Evolutionary conservation across 1,140 invertebrate genomes (phyloP).

Genomic region (Diachasma alloeum): DNA sequence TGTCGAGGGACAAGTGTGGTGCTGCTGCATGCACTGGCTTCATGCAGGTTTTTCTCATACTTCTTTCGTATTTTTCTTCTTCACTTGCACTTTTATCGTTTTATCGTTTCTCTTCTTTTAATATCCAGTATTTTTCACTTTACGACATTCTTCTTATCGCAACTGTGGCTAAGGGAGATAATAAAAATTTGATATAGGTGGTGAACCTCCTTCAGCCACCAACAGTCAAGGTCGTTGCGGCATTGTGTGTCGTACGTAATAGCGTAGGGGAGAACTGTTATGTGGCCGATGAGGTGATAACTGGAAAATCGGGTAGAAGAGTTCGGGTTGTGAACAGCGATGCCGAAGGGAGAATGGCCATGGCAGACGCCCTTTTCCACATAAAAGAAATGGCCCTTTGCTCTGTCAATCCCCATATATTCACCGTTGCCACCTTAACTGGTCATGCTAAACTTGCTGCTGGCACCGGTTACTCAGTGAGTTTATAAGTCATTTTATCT

Average conservation of each 20-base stretch:
- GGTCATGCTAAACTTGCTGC: slow-evolving; percentile 84
- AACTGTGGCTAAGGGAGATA: background rate
- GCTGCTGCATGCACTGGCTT: slow-evolving; percentile 94
- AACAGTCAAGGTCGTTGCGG: slow-evolving; percentile 86
- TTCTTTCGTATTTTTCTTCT: background rate
- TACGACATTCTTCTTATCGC: slow-evolving; percentile 4
- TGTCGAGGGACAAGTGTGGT: slow-evolving; percentile 97
- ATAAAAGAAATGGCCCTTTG: slow-evolving; percentile 75
- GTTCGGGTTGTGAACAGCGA: slow-evolving; percentile 93
- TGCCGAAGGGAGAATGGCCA: slow-evolving; percentile 94
- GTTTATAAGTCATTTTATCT: slow-evolving; percentile 50
- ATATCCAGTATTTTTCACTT: background rate
- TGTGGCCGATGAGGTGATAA: slow-evolving; percentile 91
- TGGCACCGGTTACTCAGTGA: slow-evolving; percentile 81
- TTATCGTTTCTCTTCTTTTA: background rate
- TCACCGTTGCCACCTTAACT: slow-evolving; percentile 95
- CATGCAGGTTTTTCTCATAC: slow-evolving; percentile 74
- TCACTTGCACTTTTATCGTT: background rate
- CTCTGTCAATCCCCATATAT: slow-evolving; percentile 83
- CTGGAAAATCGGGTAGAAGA: slow-evolving; percentile 83
- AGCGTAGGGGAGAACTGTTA: slow-evolving; percentile 91
- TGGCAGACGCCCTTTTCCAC: slow-evolving; percentile 91
- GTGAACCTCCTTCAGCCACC: slow-evolving; percentile 77
- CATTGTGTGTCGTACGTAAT: slow-evolving; percentile 89
- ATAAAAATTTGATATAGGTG: slow-evolving; percentile 56